Conservation (phyloP, 2,113 vertebrate genomes). For the Pyxicephalus adspersus region DNA sequence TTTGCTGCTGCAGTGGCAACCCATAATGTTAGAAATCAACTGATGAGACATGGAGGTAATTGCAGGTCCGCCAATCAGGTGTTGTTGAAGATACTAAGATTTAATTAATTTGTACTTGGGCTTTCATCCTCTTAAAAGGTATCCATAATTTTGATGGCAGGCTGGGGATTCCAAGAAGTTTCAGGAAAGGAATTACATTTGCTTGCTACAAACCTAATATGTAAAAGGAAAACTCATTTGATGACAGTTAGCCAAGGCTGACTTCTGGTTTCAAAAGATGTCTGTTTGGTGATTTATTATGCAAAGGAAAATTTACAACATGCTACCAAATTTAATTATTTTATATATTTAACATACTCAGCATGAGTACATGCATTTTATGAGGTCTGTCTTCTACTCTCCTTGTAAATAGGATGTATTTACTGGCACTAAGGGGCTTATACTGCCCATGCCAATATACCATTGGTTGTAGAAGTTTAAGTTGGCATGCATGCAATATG, state of each 20-base stretch:
- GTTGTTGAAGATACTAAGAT: constrained; percentile 12
- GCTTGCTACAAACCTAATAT: constrained; percentile 13
- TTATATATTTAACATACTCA: not conserved
- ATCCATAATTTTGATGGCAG: not conserved
- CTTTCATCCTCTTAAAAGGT: not conserved
- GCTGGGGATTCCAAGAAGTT: not conserved
- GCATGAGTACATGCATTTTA: too few species aligned
- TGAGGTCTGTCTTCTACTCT: too few species aligned
- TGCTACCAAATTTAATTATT: not conserved
- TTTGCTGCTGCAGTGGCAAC: constrained; percentile 29
- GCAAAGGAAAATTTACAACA: not conserved
- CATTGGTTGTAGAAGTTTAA: too few species aligned
- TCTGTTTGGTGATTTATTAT: not conserved
- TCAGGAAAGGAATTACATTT: not conserved
- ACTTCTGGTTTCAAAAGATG: not conserved
- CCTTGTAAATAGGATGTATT: too few species aligned
- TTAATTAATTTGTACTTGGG: constrained; percentile 18
- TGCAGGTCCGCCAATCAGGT: constrained; percentile 28
- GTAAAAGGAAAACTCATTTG: constrained; percentile 7
- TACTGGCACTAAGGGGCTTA: too few species aligned
- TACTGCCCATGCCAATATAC: too few species aligned
- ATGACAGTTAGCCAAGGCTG: constrained; percentile 2
- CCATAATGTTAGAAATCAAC: constrained; percentile 25
- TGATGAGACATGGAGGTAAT: constrained; percentile 29
- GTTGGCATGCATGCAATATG: too few species aligned